Evolutionary conservation across 2,113 vertebrate genomes (phyloP), one percentile per base, ranked within the genome.

Genomic region (Sakesphorus luctuosus): DNA sequence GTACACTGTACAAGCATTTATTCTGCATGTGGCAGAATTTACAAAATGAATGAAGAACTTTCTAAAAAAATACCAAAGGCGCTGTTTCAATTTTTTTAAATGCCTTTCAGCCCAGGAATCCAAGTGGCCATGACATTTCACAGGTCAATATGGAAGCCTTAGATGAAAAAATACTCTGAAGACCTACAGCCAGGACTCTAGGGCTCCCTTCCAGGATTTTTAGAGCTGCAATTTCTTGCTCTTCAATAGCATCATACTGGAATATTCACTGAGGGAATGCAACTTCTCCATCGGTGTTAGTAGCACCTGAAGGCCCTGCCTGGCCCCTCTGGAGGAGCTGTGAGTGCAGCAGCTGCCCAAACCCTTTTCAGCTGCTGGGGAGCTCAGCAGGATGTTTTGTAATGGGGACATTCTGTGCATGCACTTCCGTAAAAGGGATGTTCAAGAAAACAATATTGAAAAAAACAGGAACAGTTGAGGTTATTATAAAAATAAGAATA

Each of bases 261-360:
- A 73, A 68, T 52, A 86, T 6, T 52, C 33, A 21, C 4, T 5
- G 21, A 67, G 29, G 11, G 21, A 38, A 33, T 29, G 53, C 20
- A 43, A 18, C 26, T 28, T 68, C 36, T 77, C 36, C 5, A 1
- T 18, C 0, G 2, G 21, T 18, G 26, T 24, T 2, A 0, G 52
- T 1, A 49, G 56, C 17, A 55, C 13, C 50, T 4, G 14, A 43
- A 38, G 52, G 31, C 14, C 17, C 23, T 69, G 61, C 29, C 66
- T 29, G 43, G 28, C 29, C 35, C 28, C 4, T 0, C 9, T 1
- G 0, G n/a, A 43, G 56, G 29, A 65, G 58, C 53, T 9, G 15
- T 9, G 58, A 12, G 11, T 5, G 2, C 50, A 65, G 65, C 18
- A 0, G 38, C 33, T 59, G 43, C 56, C 58, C 17, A 3, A 13